Evolutionary conservation across 2,113 vertebrate genomes (phyloP).

Genomic region (Coreoperca whiteheadi): DNA sequence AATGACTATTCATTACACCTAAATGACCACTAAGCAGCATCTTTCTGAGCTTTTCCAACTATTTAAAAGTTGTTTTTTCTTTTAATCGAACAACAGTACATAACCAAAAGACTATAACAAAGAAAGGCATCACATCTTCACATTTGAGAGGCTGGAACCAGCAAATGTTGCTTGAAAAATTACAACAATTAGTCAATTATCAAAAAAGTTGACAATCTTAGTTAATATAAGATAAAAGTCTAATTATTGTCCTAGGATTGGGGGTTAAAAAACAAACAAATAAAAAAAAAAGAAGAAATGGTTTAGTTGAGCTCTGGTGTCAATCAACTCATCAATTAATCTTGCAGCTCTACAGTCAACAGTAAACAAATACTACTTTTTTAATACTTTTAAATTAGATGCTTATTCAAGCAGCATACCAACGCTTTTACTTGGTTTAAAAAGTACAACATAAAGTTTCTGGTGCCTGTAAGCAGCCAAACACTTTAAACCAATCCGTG

Average conservation of each 20-base stretch:
- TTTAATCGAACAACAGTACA: neutral
- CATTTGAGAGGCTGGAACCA: neutral
- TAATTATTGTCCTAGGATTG: no score
- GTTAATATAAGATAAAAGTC: no score
- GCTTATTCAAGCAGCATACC: neutral
- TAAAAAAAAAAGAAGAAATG: no score
- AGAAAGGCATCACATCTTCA: neutral
- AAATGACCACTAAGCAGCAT: neutral
- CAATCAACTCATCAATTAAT: neutral
- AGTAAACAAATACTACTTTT: neutral
- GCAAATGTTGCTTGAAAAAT: neutral
- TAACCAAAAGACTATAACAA: neutral
- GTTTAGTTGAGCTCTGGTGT: no score
- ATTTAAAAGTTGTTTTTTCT: conserved; percentile 5
- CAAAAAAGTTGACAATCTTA: neutral
- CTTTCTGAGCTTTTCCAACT: neutral
- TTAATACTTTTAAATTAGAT: neutral
- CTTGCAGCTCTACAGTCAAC: neutral
- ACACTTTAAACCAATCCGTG: neutral
- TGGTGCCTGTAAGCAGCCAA: neutral
- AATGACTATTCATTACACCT: conserved; percentile 12
- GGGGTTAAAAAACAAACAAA: no score
- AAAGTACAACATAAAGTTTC: neutral
- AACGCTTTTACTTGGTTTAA: neutral
- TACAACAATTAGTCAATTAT: neutral